Conservation (phyloP, 2,797 vertebrate species). For the Xiphophorus birchmanni region DNA sequence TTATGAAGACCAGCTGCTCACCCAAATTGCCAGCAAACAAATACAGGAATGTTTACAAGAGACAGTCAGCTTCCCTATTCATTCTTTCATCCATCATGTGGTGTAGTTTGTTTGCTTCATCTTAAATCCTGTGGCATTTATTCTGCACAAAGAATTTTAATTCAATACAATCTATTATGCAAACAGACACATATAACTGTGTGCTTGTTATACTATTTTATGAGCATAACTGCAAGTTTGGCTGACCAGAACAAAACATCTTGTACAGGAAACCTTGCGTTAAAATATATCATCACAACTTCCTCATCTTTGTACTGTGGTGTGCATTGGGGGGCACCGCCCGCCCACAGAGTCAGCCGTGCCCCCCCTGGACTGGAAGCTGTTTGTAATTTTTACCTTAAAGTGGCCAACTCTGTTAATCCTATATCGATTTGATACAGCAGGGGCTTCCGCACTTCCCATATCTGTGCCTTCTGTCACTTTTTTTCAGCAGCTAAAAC, state of each 20-base stretch:
- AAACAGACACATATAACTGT: slow-evolving; percentile 6
- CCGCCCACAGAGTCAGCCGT: too few relatives aligned
- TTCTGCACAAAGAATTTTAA: not conserved
- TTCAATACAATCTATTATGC: not conserved
- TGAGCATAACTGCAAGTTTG: not conserved
- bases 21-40: slow-evolving; percentile 56
- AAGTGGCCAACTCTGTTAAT: too few relatives aligned
- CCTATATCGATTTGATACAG: too few relatives aligned
- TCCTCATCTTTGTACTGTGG: not conserved
- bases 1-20: slow-evolving; percentile 70
- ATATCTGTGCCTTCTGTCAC: too few relatives aligned
- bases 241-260: not conserved
- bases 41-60: slow-evolving; percentile 57
- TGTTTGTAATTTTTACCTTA: too few relatives aligned
- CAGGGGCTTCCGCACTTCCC: too few relatives aligned
- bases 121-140: slow-evolving; percentile 22
- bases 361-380: too few relatives aligned
- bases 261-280: not conserved
- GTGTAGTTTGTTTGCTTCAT: slow-evolving; percentile 24
- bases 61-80: slow-evolving; percentile 40
- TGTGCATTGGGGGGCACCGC: too few relatives aligned
- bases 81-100: slow-evolving; percentile 31
- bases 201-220: slow-evolving; percentile 7
- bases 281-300: not conserved
- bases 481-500: too few relatives aligned